Evolutionary conservation across 2,113 vertebrate genomes (phyloP).

Genomic region (Mormyrus iriodes): DNA sequence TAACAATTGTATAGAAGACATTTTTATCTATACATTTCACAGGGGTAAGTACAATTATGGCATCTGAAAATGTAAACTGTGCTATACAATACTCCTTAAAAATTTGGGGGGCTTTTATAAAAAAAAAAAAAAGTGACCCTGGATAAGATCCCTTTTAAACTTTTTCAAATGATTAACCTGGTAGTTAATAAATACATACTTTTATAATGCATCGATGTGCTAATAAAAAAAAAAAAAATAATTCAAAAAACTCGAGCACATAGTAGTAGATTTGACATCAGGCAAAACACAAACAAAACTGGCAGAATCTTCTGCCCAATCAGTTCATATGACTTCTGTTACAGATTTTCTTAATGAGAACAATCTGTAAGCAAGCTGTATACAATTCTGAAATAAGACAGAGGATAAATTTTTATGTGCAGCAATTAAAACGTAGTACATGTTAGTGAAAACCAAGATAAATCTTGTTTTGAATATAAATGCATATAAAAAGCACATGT

Average conservation of each 20-base stretch:
- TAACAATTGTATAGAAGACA: slow-evolving; percentile 63
- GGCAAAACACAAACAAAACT: not conserved
- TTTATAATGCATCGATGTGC: not conserved
- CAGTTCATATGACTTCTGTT: not conserved
- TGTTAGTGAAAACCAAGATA: not conserved
- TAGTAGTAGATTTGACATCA: not conserved
- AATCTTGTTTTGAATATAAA: not conserved
- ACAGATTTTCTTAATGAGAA: not conserved
- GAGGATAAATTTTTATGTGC: not conserved
- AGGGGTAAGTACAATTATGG: slow-evolving; percentile 59
- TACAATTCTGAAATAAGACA: not conserved
- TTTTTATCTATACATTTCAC: slow-evolving; percentile 57
- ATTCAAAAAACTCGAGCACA: not conserved
- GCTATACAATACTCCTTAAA: slow-evolving; percentile 48
- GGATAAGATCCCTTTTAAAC: not conserved
- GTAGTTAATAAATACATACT: not conserved
- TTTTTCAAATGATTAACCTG: not conserved
- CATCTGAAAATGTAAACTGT: slow-evolving; percentile 70
- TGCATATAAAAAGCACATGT: not conserved
- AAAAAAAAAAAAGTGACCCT: not conserved
- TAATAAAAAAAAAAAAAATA: not conserved
- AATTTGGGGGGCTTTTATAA: not conserved
- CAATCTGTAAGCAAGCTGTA: not conserved
- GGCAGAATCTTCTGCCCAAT: not conserved
- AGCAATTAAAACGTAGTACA: not conserved